Evolutionary conservation across 2,888 invertebrate species (phyloP).

Genomic region (Smittia aterrima): DNA sequence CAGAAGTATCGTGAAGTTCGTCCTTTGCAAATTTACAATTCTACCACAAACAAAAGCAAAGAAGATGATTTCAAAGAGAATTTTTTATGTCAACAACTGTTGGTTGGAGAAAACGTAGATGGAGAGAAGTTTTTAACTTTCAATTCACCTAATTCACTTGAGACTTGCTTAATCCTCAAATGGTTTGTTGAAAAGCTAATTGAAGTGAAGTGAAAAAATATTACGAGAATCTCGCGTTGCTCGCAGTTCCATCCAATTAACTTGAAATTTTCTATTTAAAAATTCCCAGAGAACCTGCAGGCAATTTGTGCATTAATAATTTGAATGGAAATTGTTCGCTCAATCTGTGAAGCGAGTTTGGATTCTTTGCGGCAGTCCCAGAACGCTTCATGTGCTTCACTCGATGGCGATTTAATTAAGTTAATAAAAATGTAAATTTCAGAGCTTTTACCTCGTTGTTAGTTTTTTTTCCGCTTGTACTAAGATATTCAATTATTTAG

Average conservation of each 20-base stretch:
- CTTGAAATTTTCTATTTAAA: constrained; percentile 30
- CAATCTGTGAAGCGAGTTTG: neutral
- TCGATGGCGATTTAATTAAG: constrained; percentile 38
- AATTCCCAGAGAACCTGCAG: constrained; percentile 23
- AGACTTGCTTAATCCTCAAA: neutral
- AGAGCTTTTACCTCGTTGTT: neutral
- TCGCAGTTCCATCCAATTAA: constrained; percentile 20
- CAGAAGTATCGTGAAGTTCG: neutral
- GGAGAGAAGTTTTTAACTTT: neutral
- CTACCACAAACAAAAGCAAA: neutral
- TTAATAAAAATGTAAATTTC: constrained; percentile 33
- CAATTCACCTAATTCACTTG: neutral
- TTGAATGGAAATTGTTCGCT: neutral
- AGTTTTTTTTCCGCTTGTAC: constrained; percentile 1
- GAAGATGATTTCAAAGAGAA: constrained; percentile 35
- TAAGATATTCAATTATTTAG: constrained; percentile 15
- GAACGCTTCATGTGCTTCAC: neutral
- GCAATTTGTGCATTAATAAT: constrained; percentile 40
- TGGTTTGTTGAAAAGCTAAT: neutral
- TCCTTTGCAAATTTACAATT: neutral
- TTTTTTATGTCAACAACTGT: constrained; percentile 20
- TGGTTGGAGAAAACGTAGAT: neutral
- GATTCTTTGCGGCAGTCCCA: neutral
- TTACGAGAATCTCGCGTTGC: neutral
- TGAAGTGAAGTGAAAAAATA: neutral